Base-by-base conservation (phyloP, 2,113 vertebrate genomes). In the Callospermophilus lateralis region DNA sequence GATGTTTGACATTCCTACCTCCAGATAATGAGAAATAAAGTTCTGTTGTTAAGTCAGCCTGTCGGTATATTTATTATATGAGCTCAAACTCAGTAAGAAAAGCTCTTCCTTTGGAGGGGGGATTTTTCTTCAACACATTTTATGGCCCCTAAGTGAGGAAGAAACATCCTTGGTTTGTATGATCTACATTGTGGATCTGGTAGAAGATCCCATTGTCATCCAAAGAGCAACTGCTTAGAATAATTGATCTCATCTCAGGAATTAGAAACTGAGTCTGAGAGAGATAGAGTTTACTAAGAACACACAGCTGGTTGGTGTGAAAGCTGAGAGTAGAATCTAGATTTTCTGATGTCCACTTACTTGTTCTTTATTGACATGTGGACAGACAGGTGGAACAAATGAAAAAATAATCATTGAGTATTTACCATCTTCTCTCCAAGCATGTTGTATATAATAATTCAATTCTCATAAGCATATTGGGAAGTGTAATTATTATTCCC, bases 41-140 rank as follows among this genome's bases (percentile, higher is more conserved):
- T 80, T 77, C 22, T 67, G n/a, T 20, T 39, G 15, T 42, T 73
- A 42, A 74, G 53, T 11, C 16, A 32, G 20, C 12, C 53, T 34
- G 39, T 13, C 5, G 37, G 4, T 12, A 30, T 39, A 51, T 37
- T 37, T 80, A 55, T 78, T 39, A 78, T 15, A 30, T 7, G 7
- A 30, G 20, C 30, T n/a, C 30, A 13, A n/a, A 63, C 24, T 34
- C 53, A 78, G 22, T n/a, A 11, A 51, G 48, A 45, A 19, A 7
- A 68, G 11, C 92, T 98, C 63, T 99, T 37, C 99, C 99, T 95
- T 99, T 99, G 7, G 98, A 98, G 68, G 98, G 99, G 51, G 51
- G 98, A 99, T 95, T 99, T 99, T 89, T 99, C 99, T 98, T 99
- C 99, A 9, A 99, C 15, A 84, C 2, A 20, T 53, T 1, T 81